Base-by-base conservation (phyloP, 2,888 invertebrate species). In the Marasmarcha lunaedactyla region DNA sequence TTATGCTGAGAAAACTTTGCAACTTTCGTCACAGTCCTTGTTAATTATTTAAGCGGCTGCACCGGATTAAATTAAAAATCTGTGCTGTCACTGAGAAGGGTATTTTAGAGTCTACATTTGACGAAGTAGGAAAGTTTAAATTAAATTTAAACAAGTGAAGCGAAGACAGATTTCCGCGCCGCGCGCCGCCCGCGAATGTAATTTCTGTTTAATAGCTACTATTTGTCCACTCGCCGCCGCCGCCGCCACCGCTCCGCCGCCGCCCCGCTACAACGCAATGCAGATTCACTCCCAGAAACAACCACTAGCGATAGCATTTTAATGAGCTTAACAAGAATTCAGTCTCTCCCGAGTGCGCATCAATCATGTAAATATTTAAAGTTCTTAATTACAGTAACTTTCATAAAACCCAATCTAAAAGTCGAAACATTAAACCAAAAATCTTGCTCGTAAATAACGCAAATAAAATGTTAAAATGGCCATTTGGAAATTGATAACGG, bases 81-180 rank as follows among this genome's bases (percentile, higher is more conserved):
- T 49, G 52, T 56, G 54, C 57, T 64, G 61, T 66, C 60, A 55
- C 50, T 51, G 50, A 39, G 46, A 42, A 47, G 52, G 54, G 55
- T 47, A 52, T 54, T 52, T 57, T 47, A 48, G 55, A 49, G 55
- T 54, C 49, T 46, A 49, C 53, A 47, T 62, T 66, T 71, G 68
- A 70, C 59, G 62, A 57, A 71, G 68, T 54, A 61, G 54, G 56
- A 69, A 74, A 73, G 65, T 73, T 76, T 67, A 67, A 67, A 72
- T 74, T 69, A 68, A 71, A 71, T 70, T 68, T 59, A 59, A 58
- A 55, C 53, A 59, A 59, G 59, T 55, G 42, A 45, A 33, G 45
- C 35, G 47, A 54, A 60, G 68, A 64, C 53, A 54, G 59, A 64
- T 65, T 47, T 46, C 47, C 15, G 30, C 11, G 12, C 37, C 49